Evolutionary conservation across 2,113 vertebrate genomes (phyloP).

Genomic region (Amazona guildingii): DNA sequence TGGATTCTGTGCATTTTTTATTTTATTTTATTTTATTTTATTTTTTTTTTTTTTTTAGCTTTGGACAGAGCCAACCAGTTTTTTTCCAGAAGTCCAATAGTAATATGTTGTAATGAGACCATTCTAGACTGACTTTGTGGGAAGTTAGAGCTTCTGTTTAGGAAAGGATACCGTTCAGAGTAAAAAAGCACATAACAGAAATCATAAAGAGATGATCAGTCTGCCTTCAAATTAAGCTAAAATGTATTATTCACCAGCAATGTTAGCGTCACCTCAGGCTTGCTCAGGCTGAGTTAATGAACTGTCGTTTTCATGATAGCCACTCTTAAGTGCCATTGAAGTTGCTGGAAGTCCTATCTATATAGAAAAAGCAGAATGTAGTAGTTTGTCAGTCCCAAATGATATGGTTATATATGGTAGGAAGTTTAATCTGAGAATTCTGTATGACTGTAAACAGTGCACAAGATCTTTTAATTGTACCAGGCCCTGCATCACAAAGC

Average conservation of each 20-base stretch:
- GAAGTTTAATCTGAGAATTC: background rate
- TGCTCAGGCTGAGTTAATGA: background rate
- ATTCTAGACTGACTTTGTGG: background rate
- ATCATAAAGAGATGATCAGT: background rate
- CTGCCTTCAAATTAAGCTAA: background rate
- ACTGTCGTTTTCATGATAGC: background rate
- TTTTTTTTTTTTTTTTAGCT: background rate
- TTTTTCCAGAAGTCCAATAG: background rate
- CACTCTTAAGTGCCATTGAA: background rate
- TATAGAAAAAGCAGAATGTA: background rate
- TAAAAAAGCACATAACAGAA: background rate
- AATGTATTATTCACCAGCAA: background rate
- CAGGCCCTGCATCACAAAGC: background rate
- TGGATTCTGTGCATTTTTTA: background rate
- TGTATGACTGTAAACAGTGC: background rate
- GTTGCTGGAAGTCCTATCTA: background rate
- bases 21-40: background rate
- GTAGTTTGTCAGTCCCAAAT: background rate
- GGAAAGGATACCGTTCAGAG: background rate
- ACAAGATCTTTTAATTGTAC: background rate
- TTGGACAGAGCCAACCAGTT: background rate
- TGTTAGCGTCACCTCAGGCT: background rate
- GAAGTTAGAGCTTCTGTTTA: background rate
- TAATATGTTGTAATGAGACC: background rate
- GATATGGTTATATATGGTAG: background rate